Percentiles rank a stretch among this genome's conserved stretches.
Evolutionary conservation across 2,113 vertebrate species (phyloP).

Genomic region (Canis aureus): DNA sequence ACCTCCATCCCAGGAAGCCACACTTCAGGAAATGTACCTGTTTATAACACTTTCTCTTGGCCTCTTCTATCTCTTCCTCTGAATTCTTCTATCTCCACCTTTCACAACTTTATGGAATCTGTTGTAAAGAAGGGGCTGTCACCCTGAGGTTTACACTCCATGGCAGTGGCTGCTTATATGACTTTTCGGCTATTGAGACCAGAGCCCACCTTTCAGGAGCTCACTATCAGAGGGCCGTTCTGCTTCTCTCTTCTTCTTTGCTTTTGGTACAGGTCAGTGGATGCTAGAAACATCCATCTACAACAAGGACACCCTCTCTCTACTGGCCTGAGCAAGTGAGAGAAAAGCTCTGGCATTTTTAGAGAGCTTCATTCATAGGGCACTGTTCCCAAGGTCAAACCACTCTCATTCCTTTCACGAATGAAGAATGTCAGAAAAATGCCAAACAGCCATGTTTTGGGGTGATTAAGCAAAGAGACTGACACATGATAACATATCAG

Average conservation of each 20-base stretch:
- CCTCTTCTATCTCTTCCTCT: not conserved
- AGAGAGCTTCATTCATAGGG: accelerated
- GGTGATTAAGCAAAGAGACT: not conserved
- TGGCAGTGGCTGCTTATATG: accelerated
- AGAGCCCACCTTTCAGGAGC: not conserved
- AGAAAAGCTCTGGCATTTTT: not conserved
- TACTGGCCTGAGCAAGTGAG: not conserved
- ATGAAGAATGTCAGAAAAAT: not conserved
- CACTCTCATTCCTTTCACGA: not conserved
- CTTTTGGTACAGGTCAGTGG: not conserved
- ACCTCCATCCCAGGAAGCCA: not conserved
- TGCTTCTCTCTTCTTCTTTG: not conserved
- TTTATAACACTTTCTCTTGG: not conserved
- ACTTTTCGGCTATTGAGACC: not conserved
- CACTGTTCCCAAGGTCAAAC: not conserved
- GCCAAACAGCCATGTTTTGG: not conserved
- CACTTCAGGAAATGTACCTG: not conserved
- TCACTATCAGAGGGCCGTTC: not conserved
- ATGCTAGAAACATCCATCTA: not conserved
- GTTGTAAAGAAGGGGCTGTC: no score
- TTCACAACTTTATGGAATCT: not conserved
- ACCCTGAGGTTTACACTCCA: not conserved
- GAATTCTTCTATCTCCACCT: not conserved
- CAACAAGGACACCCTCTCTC: not conserved
- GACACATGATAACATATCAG: not conserved